Evolutionary conservation across 2,113 vertebrate species (phyloP).

Genomic region (Myotis davidii): DNA sequence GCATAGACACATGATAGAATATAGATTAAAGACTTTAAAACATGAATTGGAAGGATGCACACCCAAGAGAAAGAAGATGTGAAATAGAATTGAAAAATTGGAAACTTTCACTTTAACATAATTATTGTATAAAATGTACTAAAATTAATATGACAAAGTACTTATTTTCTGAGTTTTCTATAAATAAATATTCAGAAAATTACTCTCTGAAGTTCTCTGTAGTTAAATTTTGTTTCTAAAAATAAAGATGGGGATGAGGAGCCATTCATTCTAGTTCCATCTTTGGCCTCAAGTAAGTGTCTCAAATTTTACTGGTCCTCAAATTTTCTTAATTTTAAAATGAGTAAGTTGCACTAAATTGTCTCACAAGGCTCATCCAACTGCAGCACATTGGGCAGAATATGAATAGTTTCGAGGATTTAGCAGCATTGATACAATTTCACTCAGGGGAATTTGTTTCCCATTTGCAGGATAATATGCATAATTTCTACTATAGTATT

Average conservation of each 20-base stretch:
- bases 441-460: not conserved
- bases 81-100: not conserved
- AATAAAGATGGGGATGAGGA: not conserved
- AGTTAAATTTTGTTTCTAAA: constrained; percentile 11
- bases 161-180: not conserved
- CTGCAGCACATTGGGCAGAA: not conserved
- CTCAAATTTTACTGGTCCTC: not conserved
- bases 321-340: constrained; percentile 15
- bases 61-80: not conserved
- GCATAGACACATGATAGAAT: not conserved
- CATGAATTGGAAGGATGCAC: not conserved
- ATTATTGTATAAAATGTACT: not conserved
- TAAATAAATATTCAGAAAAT: not conserved
- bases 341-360: not conserved
- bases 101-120: not conserved
- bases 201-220: not conserved
- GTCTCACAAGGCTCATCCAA: not conserved
- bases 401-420: constrained; percentile 8
- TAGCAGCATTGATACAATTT: not conserved
- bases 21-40: not conserved
- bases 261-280: not conserved
- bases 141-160: not conserved
- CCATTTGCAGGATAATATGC: not conserved
- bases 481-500: not conserved
- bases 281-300: not conserved